Conservation (phyloP, 1,140 invertebrate species). For the Chrysopa pallens region DNA sequence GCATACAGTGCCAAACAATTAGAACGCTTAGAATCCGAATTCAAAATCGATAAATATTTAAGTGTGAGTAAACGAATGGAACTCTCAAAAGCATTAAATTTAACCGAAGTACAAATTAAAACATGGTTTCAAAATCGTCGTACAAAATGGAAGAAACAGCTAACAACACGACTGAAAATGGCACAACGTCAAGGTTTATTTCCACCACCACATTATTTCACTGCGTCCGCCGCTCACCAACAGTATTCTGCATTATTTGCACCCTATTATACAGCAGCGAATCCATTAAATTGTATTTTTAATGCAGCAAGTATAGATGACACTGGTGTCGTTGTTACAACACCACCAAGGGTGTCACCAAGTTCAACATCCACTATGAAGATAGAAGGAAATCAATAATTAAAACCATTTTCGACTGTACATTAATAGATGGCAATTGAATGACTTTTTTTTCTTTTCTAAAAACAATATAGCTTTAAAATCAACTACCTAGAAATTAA, state of each 20-base stretch:
- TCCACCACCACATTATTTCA: constrained; percentile 46
- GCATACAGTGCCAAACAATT: constrained; percentile 89
- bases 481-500: too few relatives aligned
- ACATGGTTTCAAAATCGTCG: constrained; percentile 93
- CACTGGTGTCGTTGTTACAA: constrained; percentile 1
- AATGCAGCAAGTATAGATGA: constrained; percentile 22
- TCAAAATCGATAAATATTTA: constrained; percentile 88
- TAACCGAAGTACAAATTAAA: constrained; percentile 94
- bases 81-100: constrained; percentile 64
- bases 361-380: constrained; percentile 1
- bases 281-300: constrained; percentile 31
- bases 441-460: too few relatives aligned
- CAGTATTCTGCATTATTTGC: constrained; percentile 35
- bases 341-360: background rate
- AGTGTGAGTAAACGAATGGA: constrained; percentile 91
- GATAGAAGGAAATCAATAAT: too few relatives aligned
- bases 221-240: constrained; percentile 25
- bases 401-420: too few relatives aligned
- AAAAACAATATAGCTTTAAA: too few relatives aligned
- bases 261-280: constrained; percentile 25
- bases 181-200: constrained; percentile 69
- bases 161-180: constrained; percentile 73
- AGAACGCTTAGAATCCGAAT: constrained; percentile 77
- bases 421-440: too few relatives aligned
- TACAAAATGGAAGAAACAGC: constrained; percentile 93